Percentiles rank a stretch among this genome's conserved stretches.
Evolutionary conservation across 2,113 vertebrate genomes (phyloP).

Genomic region (Entomyzon cyanotis): DNA sequence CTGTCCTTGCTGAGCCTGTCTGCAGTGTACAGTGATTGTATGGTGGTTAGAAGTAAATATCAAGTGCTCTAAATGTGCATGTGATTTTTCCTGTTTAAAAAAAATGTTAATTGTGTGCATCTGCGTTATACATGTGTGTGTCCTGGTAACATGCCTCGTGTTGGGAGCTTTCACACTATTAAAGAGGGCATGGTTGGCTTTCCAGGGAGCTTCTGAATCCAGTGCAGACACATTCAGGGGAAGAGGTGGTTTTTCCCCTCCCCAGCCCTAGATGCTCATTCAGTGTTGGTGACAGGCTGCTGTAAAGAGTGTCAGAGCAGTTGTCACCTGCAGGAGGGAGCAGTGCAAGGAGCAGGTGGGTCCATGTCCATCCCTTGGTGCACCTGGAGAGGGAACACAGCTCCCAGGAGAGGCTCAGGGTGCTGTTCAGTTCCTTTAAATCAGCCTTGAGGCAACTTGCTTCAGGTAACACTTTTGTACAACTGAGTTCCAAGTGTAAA

Average conservation of each 20-base stretch:
- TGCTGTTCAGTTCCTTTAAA: background rate
- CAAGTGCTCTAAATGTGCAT: background rate
- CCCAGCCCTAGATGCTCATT: background rate
- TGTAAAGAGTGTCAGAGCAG: background rate
- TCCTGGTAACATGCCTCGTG: accelerated
- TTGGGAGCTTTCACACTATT: background rate
- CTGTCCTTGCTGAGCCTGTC: background rate
- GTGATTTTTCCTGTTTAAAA: background rate
- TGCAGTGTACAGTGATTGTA: background rate
- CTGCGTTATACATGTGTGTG: accelerated
- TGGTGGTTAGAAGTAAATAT: background rate
- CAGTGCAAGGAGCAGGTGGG: background rate
- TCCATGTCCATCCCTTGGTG: background rate
- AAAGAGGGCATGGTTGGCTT: background rate
- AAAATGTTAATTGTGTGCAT: accelerated
- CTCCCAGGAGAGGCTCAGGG: background rate
- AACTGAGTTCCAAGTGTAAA: background rate
- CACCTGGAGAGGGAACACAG: background rate
- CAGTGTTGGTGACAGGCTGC: background rate
- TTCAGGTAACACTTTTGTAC: background rate
- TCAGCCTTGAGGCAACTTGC: background rate
- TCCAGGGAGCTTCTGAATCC: background rate
- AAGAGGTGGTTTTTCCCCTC: background rate
- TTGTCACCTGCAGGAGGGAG: background rate
- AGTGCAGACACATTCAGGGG: background rate